These are phyloP conservation scores for Sinosuthora webbiana DNA, from an alignment of 2,113 vertebrate genomes.

Conservation along the genomic window DNA sequence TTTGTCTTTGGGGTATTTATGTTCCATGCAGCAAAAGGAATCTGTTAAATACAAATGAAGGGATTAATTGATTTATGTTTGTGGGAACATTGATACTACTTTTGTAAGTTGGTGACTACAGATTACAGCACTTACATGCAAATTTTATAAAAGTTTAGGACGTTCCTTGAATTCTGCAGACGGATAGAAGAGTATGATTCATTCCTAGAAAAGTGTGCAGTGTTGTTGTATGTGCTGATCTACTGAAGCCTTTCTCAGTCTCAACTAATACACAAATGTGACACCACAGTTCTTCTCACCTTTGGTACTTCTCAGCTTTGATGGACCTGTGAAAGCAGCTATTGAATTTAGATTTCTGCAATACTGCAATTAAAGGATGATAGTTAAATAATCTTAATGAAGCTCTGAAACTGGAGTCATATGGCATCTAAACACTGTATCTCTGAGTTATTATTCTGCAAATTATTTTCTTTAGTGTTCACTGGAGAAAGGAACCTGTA, in stretches of 20 bases:
- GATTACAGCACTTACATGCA: neutral
- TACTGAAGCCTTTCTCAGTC: neutral
- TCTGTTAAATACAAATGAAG: neutral
- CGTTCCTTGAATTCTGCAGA: neutral
- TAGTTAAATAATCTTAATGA: neutral
- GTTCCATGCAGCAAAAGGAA: neutral
- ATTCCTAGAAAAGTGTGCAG: neutral
- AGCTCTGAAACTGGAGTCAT: neutral
- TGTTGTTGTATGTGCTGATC: accelerated
- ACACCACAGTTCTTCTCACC: neutral
- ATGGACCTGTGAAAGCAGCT: neutral
- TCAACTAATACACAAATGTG: neutral
- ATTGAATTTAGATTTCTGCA: neutral
- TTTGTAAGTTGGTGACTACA: neutral
- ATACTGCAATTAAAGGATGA: neutral
- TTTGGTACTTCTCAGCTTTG: neutral
- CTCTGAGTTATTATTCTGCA: neutral
- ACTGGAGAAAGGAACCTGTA: neutral
- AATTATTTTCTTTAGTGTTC: neutral
- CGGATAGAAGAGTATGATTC: neutral
- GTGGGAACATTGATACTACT: neutral
- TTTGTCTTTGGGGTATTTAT: neutral
- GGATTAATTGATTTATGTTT: neutral
- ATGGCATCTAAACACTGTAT: neutral
- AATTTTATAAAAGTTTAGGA: neutral